phyloP scores from a whole-genome alignment of 2,797 vertebrate species.

The Botia kubotai region DNA sequence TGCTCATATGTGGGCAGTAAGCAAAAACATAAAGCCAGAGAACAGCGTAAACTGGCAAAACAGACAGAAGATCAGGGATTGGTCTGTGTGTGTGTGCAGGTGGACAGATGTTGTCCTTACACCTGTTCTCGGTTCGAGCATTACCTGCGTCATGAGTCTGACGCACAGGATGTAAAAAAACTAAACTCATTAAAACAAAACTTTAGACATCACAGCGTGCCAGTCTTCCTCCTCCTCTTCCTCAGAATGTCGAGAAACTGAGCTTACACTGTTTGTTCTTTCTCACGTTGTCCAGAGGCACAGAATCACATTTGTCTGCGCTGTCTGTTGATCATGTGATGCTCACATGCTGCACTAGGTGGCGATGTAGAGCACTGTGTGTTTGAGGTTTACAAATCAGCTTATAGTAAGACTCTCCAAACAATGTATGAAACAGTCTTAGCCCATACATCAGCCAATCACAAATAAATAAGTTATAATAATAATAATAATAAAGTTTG shows the following conservation, averaged over 20 bases:
- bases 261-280: neutral
- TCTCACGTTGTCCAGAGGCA: neutral
- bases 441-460: too few species aligned
- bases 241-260: neutral
- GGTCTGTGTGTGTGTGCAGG: conserved; percentile 59
- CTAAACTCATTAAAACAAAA: conserved; percentile 11
- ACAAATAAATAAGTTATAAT: too few species aligned
- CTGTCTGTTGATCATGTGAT: neutral
- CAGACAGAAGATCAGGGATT: conserved; percentile 1
- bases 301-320: neutral
- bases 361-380: neutral
- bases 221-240: conserved; percentile 25
- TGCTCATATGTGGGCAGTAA: conserved; percentile 23
- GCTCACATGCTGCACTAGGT: neutral
- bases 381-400: neutral
- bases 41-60: neutral
- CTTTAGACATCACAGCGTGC: conserved; percentile 21
- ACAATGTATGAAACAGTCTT: too few species aligned
- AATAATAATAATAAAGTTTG: too few species aligned
- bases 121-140: conserved; percentile 55
- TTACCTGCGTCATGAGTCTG: conserved; percentile 50
- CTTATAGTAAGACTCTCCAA: neutral
- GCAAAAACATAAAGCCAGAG: conserved; percentile 13
- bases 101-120: conserved; percentile 50
- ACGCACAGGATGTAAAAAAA: conserved; percentile 12